Evolutionary conservation across 1,140 invertebrate genomes (phyloP), one percentile per base, ranked within the genome.

Genomic region (Aleiodes sp.): DNA sequence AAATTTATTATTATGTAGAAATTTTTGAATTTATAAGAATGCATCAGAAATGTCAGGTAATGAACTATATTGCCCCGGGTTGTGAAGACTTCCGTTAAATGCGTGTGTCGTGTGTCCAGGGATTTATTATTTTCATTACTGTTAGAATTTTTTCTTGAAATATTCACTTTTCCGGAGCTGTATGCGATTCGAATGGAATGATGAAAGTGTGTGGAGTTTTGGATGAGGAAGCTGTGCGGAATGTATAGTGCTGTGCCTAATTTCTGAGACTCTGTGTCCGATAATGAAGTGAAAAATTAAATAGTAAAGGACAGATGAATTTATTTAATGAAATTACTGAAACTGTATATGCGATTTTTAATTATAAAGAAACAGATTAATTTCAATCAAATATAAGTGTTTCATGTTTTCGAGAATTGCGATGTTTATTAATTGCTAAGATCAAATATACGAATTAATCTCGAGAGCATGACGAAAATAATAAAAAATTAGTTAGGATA

Each of bases 181-280:
- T 31, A 14, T 59, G 1, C n/a, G 26, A 59, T 33, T 2, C 10
- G 0, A 1, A 1, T 12, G 39, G n/a, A 39, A 46, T 39, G 33
- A 37, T n/a, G 16, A 60, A 9, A 24, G 46, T 4, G 26, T 3
- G 24, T n/a, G 10, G 10, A 1, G 19, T 1, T 26, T 26, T 56
- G 4, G 19, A 10, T 24, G 19, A 26, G 24, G 12, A 9, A 59
- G 35, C 16, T 14, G 4, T 28, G 3, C 9, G 29, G 56, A 70
- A 70, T 52, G n/a, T n/a, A n/a, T 60, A 70, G 69, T 70, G 69
- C 69, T 70, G 69, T 70, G 69, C 69, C 69, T 70, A 70, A 70
- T 59, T 70, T 29, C 33, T 29, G 68, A 64, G 41, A 66, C 12
- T 28, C n/a, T 28, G 63, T 60, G 52, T 63, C 41, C 21, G 43